Percentiles rank a stretch among this genome's conserved stretches.
Evolutionary conservation across 2,888 invertebrate genomes (phyloP).

Genomic region (Trichogramma dendrolimi): DNA sequence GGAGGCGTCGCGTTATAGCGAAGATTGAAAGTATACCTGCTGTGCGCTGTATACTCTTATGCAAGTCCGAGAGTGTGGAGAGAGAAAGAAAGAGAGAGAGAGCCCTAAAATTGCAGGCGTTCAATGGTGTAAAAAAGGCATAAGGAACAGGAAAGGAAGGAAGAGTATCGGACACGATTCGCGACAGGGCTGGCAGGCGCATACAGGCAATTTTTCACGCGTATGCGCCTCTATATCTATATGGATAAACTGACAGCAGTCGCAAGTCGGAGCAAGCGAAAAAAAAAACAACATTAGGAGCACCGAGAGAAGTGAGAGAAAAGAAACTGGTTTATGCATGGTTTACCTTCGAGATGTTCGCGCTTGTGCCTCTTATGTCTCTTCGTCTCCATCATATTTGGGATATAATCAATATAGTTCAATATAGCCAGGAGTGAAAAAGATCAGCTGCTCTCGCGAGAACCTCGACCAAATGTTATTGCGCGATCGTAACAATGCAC

Average conservation of each 20-base stretch:
- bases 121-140: constrained; percentile 13
- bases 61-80: neutral
- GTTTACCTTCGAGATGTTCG: constrained; percentile 49
- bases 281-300: too few relatives aligned
- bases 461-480: neutral
- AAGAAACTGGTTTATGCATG: too few relatives aligned
- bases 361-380: constrained; percentile 51
- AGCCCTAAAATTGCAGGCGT: neutral
- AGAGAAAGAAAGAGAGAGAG: constrained; percentile 1
- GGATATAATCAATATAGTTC: too few relatives aligned
- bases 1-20: too few relatives aligned
- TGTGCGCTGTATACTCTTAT: too few relatives aligned
- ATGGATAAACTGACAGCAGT: neutral
- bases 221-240: neutral
- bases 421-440: neutral
- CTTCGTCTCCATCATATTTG: constrained; percentile 44
- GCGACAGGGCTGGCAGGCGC: constrained; percentile 1
- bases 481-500: neutral
- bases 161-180: constrained; percentile 9
- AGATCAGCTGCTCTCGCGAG: neutral
- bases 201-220: neutral
- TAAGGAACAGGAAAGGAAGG: constrained; percentile 7
- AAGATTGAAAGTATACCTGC: too few relatives aligned
- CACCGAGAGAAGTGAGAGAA: too few relatives aligned
- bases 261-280: neutral